Base-by-base conservation (phyloP, 1,140 invertebrate species). In the Trichonephila clavata region DNA sequence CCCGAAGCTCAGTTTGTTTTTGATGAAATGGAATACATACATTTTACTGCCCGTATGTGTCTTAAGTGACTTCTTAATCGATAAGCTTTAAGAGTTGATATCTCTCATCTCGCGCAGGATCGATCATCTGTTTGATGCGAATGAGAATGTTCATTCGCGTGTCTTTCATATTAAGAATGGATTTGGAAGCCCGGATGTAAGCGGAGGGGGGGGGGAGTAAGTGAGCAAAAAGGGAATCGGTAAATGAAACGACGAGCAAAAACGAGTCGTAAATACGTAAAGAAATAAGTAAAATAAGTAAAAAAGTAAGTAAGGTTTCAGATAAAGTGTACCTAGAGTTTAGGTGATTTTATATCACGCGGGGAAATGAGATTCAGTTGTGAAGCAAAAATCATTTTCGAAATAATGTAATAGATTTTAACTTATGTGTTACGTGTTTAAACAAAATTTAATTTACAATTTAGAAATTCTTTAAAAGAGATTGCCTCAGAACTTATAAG, bases 61-160 rank as follows among this genome's bases (percentile, higher is more conserved):
- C 80, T 91, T 92, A 92, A 92, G 90, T 92, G 90, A 92, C 81
- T 92, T 86, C 83, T 92, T 92, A 92, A 92, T 92, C 90, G 90
- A 92, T 92, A 92, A 63, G 63, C 86, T 68, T 89, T 68, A 87
- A 50, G 61, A 89, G 61, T 50, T 89, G 63, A 89, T 89, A 43
- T 89, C 65, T 89, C 86, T 60, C 86, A 63, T 89, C 32, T 50
- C 18, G n/a, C 8, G 1, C 14, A 27, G 71, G 18, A 84, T 84
- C 83, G 83, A 84, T 84, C 83, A 84, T 84, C 57, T 24, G 83
- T 59, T 80, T 80, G 27, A 84, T 84, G 83, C 21, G 83, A 84
- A 60, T 60, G 71, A 39, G 71, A 77, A 77, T 77, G 71, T 77
- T 77, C 71, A 18, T 39, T 27, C 24, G 71, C 14, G 32, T 77